Base-by-base conservation (phyloP, 2,113 vertebrate species). In the Cervus canadensis region DNA sequence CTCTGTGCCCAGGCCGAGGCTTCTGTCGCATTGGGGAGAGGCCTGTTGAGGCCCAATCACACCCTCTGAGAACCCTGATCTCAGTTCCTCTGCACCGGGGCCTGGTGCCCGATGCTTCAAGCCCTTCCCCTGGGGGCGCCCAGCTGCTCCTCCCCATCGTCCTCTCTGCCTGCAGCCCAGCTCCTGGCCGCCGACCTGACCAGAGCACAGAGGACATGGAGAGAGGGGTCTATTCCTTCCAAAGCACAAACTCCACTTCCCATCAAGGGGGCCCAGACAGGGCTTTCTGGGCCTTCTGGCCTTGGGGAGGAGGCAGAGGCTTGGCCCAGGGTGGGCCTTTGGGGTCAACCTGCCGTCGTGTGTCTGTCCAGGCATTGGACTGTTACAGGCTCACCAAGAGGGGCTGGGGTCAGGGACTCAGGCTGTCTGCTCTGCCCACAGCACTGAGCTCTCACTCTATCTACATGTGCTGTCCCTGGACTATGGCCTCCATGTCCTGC, bases 21-120 rank as follows among this genome's bases (percentile, higher is more conserved):
- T 50, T 21, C 60, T 10, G 9, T 19, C 0, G 1, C 15, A 2
- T 79, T n/a, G 3, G 30, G 4, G 6, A 30, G 57, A 25, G 30
- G 57, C 48, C 54, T 56, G 33, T 23, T 11, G 26, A 7, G 2
- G 56, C 45, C 90, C 56, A 33, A 17, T 0, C 28, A 21, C 74
- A 50, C 56, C 81, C 48, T 57, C 52, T 17, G 4, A 36, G 28
- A 16, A 23, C 36, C 28, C 64, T 0, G 12, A 8, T 1, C 25
- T 50, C 57, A 26, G 25, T 48, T 28, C 33, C 26, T 19, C 13
- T 21, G 87, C 19, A 56, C 16, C 0, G 1, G 33, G 45, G 54
- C 57, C 79, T 13, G 40, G 45, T 3, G 26, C 25, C 1, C 0
- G 3, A 23, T 10, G n/a, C 54, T 67, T 74, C n/a, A 10, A 28